Evolutionary conservation across 2,888 invertebrate species (phyloP), one percentile per base, ranked within the genome.

Genomic region (Nezara viridula): DNA sequence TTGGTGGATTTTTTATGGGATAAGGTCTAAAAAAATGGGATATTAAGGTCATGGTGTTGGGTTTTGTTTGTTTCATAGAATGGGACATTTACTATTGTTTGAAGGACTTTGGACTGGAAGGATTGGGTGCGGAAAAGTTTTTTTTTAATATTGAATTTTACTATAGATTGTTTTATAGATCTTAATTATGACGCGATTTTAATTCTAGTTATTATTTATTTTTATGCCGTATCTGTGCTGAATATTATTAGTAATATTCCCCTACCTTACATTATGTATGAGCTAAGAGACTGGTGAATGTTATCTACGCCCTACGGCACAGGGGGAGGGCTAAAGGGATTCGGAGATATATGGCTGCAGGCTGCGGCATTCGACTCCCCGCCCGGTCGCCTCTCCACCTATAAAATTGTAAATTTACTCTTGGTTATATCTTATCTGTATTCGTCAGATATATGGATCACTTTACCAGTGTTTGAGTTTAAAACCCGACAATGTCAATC

Each of bases 341-440:
- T 73, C 66, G 32, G 37, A 73, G 66, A 73, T 73, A 73, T 73
- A 73, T 73, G 66, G 37, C 66, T 37, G 37, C 66, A 37, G 32
- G 21, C 19, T 73, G 66, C 66, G 66, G 19, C 37, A 73, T 37
- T 32, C 3, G 66, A 37, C 32, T 73, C 32, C 37, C 32, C 66
- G 27, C 21, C 16, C 66, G 16, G 66, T 73, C 66, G 32, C 37
- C 32, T 9, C 14, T 12, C 66, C 16, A 32, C 27, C 66, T 55
- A 32, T 37, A 6, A 21, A 37, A 0, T 73, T 73, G 66, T 32
- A 73, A 73, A 73, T 73, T 19, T 19, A 37, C 66, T 37, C 6
- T 37, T 19, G 19, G 7, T 7, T 37, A 1, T 73, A 37, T 32
- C 37, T 21, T 60, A 3, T 73, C 6, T 73, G 24, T 37, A 37